Base-by-base conservation (phyloP, 2,888 invertebrate species). In the Scrobipalpa costella region DNA sequence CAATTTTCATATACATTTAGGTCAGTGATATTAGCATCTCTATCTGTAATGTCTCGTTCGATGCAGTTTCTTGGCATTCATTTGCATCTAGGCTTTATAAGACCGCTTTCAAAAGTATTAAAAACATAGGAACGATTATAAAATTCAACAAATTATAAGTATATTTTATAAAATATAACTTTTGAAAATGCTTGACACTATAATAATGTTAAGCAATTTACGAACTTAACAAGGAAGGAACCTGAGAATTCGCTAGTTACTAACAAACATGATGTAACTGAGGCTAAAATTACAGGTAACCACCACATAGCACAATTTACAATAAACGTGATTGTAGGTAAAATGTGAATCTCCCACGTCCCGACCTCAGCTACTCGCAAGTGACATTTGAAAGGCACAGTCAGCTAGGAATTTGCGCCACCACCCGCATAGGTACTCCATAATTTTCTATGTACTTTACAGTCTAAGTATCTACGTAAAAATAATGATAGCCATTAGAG, bases 371-470 rank as follows among this genome's bases (percentile, higher is more conserved):
- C 76, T 60, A 34, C 34, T 55, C 55, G n/a, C 44, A 27, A 79
- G 78, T 86, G 87, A 86, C 88, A 88, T 90, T 88, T 88, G 78
- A 80, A 83, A 84, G 76, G 75, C 70, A 76, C 78, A 76, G 44
- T 13, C 70, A 74, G 73, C 72, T 72, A 68, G 67, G 68, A 70
- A 70, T 74, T 72, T 71, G 70, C 65, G 69, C 71, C 72, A 74
- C 72, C 71, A 69, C 71, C 72, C 9, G 70, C 66, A 69, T 67
- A 68, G 64, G 68, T 58, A 68, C 63, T 64, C 65, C 63, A 68
- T 67, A 65, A 66, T 63, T 60, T 52, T 40, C 33, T 21, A 58
- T 19, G 15, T 1, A n/a, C 5, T 49, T 49, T 17, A 17, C 17
- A 7, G 17, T 1, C 9, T 9, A 17, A 19, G 49, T 19, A 9